A percentile compares a stretch with the other conserved stretches of the same genome.
phyloP scores from a whole-genome alignment of 2,113 vertebrate genomes.

The Mesoclemmys tuberculata region DNA sequence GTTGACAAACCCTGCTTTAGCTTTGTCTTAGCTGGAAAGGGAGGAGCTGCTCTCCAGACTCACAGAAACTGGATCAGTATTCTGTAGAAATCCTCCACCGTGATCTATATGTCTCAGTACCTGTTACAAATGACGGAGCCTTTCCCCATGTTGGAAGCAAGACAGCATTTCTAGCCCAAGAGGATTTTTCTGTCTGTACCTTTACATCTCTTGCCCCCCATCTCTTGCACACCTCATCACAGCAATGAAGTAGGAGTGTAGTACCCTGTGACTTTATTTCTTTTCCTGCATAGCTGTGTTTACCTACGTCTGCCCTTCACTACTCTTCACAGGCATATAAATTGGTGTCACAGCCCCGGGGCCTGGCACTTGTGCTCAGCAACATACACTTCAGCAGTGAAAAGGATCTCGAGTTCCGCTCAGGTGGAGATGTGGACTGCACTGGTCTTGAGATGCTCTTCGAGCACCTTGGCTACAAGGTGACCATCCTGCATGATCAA shows the following conservation, averaged over 20 bases:
- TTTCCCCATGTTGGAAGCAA: background rate
- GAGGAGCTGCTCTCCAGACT: background rate
- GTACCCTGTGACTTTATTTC: background rate
- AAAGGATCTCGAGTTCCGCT: slow-evolving; percentile 88
- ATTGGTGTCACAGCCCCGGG: slow-evolving; percentile 87
- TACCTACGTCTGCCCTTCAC: background rate
- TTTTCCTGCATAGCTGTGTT: background rate
- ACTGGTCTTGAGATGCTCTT: slow-evolving; percentile 86
- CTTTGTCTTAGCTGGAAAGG: background rate
- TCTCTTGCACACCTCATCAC: background rate
- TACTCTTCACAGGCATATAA: slow-evolving; percentile 85
- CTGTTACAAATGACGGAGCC: background rate
- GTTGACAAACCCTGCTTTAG: background rate
- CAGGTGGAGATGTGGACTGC: slow-evolving; percentile 93
- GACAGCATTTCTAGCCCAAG: background rate
- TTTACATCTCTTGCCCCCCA: background rate
- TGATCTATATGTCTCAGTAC: background rate
- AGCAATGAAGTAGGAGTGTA: background rate
- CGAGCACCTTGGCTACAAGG: slow-evolving; percentile 86
- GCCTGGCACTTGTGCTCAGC: slow-evolving; percentile 92
- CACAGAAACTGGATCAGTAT: background rate
- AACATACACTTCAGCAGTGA: slow-evolving; percentile 87
- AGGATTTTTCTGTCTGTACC: background rate
- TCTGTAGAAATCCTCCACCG: background rate
- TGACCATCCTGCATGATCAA: slow-evolving; percentile 82